Evolutionary conservation across 2,888 invertebrate genomes (phyloP), one percentile per base, ranked within the genome.

Genomic region (Xestia sexstrigata): DNA sequence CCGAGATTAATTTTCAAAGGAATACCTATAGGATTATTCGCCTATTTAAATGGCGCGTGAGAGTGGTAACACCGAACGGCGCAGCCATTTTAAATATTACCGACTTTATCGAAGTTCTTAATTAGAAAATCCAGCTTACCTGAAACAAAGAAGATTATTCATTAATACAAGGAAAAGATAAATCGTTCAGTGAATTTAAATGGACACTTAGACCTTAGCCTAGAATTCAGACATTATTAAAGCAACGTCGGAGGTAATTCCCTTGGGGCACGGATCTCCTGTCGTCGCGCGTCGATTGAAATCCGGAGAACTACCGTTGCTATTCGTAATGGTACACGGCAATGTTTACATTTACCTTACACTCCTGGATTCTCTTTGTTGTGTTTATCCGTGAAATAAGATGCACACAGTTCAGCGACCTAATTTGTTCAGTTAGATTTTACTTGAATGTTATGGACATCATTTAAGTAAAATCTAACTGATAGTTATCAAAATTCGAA

Each of bases 61-160:
- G 49, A 35, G 35, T 17, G 70, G 49, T 42, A 72, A 63, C 65
- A 66, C 23, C 15, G 30, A 62, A 52, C 30, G 62, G 55, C 70
- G 55, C 70, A 20, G 76, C 70, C 77, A 73, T 78, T 73, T 83
- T 70, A 58, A 68, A 8, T 74, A 81, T 79, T 80, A 87, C 83
- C 82, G 63, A 70, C 35, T 75, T 71, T 17, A 55, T 70, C 72
- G 58, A 58, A 47, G 58, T 55, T 72, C 45, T 65, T 77, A 70
- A 75, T 78, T 55, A 69, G 26, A 65, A 76, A 69, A 66, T 73
- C 63, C 79, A 76, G 74, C 90, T 88, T 91, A 91, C 91, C 91
- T 91, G 90, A 66, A 91, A 91, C 88, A 89, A 87, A 84, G 55
- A 83, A 83, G 60, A 42, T 67, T 75, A 78, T 75, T 83, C 42